Conservation (phyloP, 2,797 vertebrate species). For the Melopsittacus undulatus region DNA sequence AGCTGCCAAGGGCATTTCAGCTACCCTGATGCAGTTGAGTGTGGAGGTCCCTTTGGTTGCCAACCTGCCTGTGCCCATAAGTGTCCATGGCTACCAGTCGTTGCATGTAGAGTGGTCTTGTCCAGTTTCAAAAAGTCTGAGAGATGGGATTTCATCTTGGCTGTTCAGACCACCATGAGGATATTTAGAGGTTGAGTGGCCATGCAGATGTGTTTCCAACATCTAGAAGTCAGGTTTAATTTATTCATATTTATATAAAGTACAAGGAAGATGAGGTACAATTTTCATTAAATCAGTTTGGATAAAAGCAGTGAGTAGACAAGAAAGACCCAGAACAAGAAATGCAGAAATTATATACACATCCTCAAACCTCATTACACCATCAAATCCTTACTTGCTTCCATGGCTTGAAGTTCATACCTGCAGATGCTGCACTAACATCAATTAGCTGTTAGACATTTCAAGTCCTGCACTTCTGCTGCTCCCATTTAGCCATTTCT, state of each 20-base stretch:
- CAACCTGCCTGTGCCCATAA: not conserved
- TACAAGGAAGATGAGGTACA: not conserved
- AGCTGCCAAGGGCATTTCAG: not conserved
- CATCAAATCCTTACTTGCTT: not conserved
- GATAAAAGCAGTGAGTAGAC: not conserved
- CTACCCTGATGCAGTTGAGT: not conserved
- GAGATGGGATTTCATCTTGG: rapidly evolving
- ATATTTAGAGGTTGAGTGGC: not conserved
- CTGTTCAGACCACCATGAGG: not conserved
- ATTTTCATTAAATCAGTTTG: not conserved
- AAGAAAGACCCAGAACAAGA: not conserved
- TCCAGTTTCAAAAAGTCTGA: not conserved
- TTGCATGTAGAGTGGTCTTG: not conserved
- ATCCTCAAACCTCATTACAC: rapidly evolving
- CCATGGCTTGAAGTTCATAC: not conserved
- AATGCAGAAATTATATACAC: not conserved
- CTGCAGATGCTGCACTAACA: not conserved
- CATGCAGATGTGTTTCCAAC: not conserved
- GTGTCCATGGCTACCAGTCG: not conserved
- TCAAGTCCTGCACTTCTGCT: rapidly evolving
- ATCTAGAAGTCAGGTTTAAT: not conserved
- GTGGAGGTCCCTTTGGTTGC: not conserved
- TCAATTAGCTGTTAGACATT: not conserved
- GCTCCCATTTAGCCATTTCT: not conserved
- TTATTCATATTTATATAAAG: not conserved